Evolutionary conservation across 2,797 vertebrate species (phyloP), one percentile per base, ranked within the genome.

Genomic region (Lacerta viridis): DNA sequence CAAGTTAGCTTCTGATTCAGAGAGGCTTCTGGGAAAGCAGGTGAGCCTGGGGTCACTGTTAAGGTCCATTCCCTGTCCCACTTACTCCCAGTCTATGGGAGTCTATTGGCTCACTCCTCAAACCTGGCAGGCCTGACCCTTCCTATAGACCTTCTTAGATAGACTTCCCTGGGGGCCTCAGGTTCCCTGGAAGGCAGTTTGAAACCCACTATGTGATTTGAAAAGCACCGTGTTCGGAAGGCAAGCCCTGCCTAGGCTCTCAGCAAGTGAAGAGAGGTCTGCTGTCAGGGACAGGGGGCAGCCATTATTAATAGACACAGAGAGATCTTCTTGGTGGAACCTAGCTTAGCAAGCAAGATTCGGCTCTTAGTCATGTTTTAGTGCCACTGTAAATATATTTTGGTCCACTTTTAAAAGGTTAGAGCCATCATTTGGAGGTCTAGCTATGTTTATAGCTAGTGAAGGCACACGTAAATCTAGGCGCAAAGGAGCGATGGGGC

Each of bases 391-490:
- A 94, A 93, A 93, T 90, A 94, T 91, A 27, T 39, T 36, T n/a
- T 25, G 82, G 90, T 91, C 91, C 83, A n/a, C 80, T 92, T 93
- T 89, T 89, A 89, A 94, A 95, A 95, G 92, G 92, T 83, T 88
- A 92, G 41, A 74, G 33, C 69, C 50, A 18, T 64, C 39, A 79
- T 81, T 76, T 85, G 92, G 91, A 94, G 90, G 92, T 89, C 92
- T 84, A 27, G 83, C 93, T n/a, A 80, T 92, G 91, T 86, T 29
- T 90, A 91, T 90, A 92, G 86, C 87, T 93, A 71, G 29, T 74
- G 55, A 91, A 93, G 93, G 90, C 72, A 82, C 92, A 46, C 25
- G 80, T 89, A 88, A 92, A 90, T 93, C 78, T 77, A 50, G 68
- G 55, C 69, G n/a, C 27, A 83, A 76, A 82, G 29, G 69, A 78